Conservation (phyloP, 2,113 vertebrate species). For the Silurus meridionalis region DNA sequence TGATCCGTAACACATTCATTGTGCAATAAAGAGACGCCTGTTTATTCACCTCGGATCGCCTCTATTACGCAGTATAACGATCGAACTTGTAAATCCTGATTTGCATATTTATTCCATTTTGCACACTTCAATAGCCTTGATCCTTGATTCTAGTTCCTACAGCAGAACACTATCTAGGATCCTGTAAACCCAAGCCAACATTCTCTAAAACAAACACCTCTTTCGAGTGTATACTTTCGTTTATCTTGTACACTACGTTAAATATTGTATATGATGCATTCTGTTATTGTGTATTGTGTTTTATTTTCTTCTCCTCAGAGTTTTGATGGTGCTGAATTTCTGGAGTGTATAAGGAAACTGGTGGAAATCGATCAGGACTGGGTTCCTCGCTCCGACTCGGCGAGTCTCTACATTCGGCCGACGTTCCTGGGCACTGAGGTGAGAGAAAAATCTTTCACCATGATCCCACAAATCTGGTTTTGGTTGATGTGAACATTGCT, state of each 20-base stretch:
- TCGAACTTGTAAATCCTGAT: too few species aligned
- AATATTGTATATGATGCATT: neutral
- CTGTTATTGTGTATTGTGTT: neutral
- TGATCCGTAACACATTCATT: neutral
- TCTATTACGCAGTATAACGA: too few species aligned
- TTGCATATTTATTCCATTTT: too few species aligned
- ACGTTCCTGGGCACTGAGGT: constrained; percentile 85
- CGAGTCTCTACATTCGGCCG: constrained; percentile 88
- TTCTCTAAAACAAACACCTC: neutral
- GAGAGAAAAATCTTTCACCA: neutral
- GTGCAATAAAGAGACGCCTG: neutral
- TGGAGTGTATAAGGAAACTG: constrained; percentile 83
- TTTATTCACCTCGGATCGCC: too few species aligned
- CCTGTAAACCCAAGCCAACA: neutral
- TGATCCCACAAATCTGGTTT: too few species aligned
- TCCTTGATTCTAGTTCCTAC: neutral
- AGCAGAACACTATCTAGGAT: neutral
- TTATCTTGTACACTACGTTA: neutral
- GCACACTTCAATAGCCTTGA: too few species aligned
- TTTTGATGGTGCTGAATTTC: constrained; percentile 82
- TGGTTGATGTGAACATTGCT: too few species aligned
- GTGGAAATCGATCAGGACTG: constrained; percentile 86
- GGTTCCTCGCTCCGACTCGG: constrained; percentile 78
- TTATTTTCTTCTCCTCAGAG: constrained; percentile 60
- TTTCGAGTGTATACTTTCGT: neutral